These are phyloP conservation scores for Chaenogobius annularis DNA, from an alignment of 2,113 vertebrate genomes.

Conservation along the genomic window DNA sequence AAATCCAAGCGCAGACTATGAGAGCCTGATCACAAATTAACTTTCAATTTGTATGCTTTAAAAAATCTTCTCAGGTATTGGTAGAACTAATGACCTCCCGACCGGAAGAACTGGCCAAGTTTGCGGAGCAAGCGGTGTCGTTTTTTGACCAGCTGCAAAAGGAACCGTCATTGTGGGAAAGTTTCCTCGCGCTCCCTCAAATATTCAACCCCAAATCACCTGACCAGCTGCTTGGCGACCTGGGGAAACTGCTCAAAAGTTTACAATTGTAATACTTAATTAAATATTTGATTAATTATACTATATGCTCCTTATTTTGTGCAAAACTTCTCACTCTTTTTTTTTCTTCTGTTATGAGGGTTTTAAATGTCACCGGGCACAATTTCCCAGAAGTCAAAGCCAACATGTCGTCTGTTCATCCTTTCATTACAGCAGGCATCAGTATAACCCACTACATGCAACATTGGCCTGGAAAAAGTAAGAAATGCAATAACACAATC, in stretches of 20 bases:
- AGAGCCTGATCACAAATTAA: background rate
- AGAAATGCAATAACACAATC: background rate
- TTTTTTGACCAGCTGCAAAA: conserved; percentile 66
- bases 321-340: conserved; percentile 3
- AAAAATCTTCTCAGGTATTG: conserved; percentile 53
- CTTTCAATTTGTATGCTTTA: background rate
- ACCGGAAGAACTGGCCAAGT: conserved; percentile 34
- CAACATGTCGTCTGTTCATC: conserved; percentile 34
- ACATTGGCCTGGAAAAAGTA: conserved; percentile 75
- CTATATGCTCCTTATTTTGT: background rate
- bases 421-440: conserved; percentile 48
- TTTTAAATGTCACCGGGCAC: conserved; percentile 41
- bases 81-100: conserved; percentile 50
- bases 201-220: conserved; percentile 44
- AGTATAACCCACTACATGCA: conserved; percentile 54
- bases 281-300: background rate
- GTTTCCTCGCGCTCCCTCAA: conserved; percentile 62
- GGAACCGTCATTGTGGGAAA: conserved; percentile 68
- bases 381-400: conserved; percentile 42
- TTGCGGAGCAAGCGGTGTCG: conserved; percentile 27
- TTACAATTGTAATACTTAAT: conserved; percentile 58
- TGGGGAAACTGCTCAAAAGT: conserved; percentile 31
- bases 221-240: conserved; percentile 28
- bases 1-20: background rate
- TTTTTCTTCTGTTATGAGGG: conserved; percentile 46